These are phyloP conservation scores for Butastur rufipennis DNA, from an alignment of 2,113 vertebrate species.

Conservation along the genomic window DNA sequence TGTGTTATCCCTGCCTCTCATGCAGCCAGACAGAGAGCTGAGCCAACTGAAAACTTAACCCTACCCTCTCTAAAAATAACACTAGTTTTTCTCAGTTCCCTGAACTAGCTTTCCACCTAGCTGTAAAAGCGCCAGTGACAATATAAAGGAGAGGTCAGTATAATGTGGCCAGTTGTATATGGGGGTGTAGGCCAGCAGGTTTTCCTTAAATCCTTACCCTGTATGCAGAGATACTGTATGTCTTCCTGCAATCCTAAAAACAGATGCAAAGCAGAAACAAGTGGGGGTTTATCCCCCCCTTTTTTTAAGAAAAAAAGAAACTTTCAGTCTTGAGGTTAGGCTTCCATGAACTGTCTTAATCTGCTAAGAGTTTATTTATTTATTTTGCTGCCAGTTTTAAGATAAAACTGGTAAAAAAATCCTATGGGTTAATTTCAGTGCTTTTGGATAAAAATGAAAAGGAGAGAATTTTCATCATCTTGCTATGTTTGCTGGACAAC, in stretches of 20 bases:
- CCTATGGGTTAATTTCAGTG: neutral
- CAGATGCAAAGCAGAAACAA: neutral
- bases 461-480: neutral
- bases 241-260: neutral
- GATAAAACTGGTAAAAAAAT: neutral
- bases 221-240: neutral
- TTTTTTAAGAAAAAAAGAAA: neutral
- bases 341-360: neutral
- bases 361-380: neutral
- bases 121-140: neutral
- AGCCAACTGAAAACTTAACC: conserved; percentile 43
- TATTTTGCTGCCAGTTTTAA: neutral
- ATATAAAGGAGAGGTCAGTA: neutral
- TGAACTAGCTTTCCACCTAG: neutral
- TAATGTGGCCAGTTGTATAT: neutral
- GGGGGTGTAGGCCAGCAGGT: neutral
- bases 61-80: neutral
- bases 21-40: neutral
- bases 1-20: conserved; percentile 6
- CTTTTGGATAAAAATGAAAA: neutral
- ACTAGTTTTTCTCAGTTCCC: neutral
- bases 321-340: neutral
- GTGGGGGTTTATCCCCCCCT: neutral
- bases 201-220: neutral
- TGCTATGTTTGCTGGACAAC: neutral